These are phyloP conservation scores for Sinonovacula constricta DNA, from an alignment of 1,140 invertebrate species.

Conservation along the genomic window DNA sequence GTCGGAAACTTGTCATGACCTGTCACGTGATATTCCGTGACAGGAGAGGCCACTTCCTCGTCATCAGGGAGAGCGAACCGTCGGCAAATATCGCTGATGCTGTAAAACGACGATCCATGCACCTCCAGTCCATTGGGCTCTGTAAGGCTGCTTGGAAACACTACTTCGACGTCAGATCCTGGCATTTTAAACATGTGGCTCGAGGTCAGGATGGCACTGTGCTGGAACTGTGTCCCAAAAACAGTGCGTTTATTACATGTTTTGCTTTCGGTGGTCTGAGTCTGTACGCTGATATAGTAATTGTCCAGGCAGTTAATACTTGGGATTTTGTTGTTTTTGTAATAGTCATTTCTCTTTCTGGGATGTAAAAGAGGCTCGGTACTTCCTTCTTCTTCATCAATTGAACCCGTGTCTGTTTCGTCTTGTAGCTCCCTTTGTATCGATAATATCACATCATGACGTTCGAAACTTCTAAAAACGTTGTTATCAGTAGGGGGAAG, in stretches of 20 bases:
- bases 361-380: no score
- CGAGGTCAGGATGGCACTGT: background rate
- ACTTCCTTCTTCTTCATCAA: no score
- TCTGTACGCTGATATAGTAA: background rate
- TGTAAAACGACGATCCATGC: background rate
- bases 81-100: background rate
- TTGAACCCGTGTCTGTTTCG: no score
- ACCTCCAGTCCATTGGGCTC: constrained; percentile 1
- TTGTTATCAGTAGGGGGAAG: no score
- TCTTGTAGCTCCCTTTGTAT: no score
- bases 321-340: background rate
- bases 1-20: background rate
- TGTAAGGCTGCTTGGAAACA: constrained; percentile 10
- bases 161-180: constrained; percentile 17
- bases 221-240: constrained; percentile 11
- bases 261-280: background rate
- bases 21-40: constrained; percentile 13
- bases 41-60: constrained; percentile 17
- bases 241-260: constrained; percentile 5
- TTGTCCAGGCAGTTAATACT: background rate
- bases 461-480: no score
- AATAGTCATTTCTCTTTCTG: no score
- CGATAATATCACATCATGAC: no score
- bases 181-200: constrained; percentile 14
- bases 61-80: constrained; percentile 5